Conservation (phyloP, 2,888 invertebrate genomes). For the Poecilus cupreus region DNA sequence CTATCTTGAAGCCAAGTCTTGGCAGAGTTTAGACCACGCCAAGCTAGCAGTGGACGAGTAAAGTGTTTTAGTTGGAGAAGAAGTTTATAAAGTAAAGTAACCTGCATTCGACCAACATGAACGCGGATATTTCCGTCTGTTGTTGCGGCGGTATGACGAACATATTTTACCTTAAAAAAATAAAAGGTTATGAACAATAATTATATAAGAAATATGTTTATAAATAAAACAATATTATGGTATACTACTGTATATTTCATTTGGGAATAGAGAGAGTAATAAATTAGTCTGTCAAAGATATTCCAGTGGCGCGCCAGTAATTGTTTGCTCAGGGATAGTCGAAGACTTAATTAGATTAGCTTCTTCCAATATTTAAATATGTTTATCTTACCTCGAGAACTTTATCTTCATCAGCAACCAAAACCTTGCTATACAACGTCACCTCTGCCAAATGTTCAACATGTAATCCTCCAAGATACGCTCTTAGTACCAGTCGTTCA, state of each 20-base stretch:
- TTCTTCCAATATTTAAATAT: too few relatives aligned
- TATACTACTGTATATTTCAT: too few relatives aligned
- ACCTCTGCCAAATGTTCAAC: conserved; percentile 84
- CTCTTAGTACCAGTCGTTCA: conserved; percentile 83
- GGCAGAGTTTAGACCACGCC: background rate
- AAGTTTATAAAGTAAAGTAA: conserved; percentile 80
- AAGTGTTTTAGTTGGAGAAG: conserved; percentile 76
- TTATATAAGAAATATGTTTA: too few relatives aligned
- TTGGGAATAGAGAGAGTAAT: too few relatives aligned
- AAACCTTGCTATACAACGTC: conserved; percentile 85
- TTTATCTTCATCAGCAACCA: conserved; percentile 87
- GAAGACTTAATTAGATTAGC: too few relatives aligned
- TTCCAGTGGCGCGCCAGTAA: too few relatives aligned
- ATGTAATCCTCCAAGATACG: conserved; percentile 80
- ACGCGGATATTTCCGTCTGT: conserved; percentile 84
- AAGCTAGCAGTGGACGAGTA: conserved; percentile 26
- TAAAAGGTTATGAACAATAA: background rate
- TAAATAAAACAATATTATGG: too few relatives aligned
- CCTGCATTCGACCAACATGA: conserved; percentile 82
- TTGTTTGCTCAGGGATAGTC: too few relatives aligned
- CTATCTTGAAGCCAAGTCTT: conserved; percentile 32
- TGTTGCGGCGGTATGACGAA: conserved; percentile 69
- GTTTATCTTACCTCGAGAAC: conserved; percentile 86
- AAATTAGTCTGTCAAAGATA: too few relatives aligned
- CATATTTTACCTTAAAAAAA: background rate